These are phyloP conservation scores for Meghimatium bilineatum DNA, from an alignment of 2,888 invertebrate genomes.

Conservation along the genomic window DNA sequence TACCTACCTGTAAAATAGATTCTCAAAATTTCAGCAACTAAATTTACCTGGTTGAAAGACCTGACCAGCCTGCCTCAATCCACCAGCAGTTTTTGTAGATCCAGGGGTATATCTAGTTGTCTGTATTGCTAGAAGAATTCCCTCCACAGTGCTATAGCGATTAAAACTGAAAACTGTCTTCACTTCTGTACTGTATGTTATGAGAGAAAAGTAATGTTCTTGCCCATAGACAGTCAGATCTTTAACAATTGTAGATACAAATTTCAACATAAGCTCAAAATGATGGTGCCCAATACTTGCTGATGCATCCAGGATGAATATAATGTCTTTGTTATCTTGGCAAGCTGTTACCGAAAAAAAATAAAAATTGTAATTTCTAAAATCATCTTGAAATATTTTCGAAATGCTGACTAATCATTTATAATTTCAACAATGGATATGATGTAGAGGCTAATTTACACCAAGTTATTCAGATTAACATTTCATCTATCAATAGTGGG, in stretches of 20 bases:
- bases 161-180: slow-evolving; percentile 65
- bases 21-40: neutral
- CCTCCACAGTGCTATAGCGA: slow-evolving; percentile 56
- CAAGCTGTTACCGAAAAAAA: slow-evolving; percentile 59
- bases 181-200: slow-evolving; percentile 65
- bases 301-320: slow-evolving; percentile 69
- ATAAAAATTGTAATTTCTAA: too few species aligned
- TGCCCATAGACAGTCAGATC: slow-evolving; percentile 58
- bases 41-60: slow-evolving; percentile 49
- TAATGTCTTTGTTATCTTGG: slow-evolving; percentile 62
- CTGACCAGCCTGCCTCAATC: slow-evolving; percentile 59
- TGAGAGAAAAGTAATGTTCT: slow-evolving; percentile 64
- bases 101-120: slow-evolving; percentile 63
- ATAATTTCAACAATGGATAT: too few species aligned
- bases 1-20: too few species aligned
- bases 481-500: too few species aligned
- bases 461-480: too few species aligned
- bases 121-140: slow-evolving; percentile 58
- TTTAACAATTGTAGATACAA: slow-evolving; percentile 57
- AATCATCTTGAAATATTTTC: too few species aligned
- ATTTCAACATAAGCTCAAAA: slow-evolving; percentile 61
- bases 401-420: too few species aligned
- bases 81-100: slow-evolving; percentile 69
- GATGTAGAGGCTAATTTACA: too few species aligned
- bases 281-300: slow-evolving; percentile 64